Percentiles rank a stretch among this genome's conserved stretches.
Conservation (phyloP, 1,140 invertebrate species). For the Drosophila setifemur region DNA sequence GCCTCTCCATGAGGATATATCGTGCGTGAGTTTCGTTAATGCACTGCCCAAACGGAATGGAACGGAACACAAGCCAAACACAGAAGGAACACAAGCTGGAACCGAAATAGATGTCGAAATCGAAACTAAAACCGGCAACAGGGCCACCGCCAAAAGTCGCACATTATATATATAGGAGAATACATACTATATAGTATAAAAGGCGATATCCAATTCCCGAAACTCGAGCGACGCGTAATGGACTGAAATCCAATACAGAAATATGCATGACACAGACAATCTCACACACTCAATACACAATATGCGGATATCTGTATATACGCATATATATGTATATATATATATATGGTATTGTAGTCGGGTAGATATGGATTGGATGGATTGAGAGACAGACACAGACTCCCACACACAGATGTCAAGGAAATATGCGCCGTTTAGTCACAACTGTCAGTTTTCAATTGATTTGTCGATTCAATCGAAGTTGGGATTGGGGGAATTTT, state of each 20-base stretch:
- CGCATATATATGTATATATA: conserved; percentile 2
- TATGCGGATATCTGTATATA: neutral
- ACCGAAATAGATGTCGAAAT: conserved; percentile 15
- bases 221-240: conserved; percentile 69
- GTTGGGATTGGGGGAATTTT: neutral
- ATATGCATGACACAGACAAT: conserved; percentile 69
- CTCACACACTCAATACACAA: conserved; percentile 15
- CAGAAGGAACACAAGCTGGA: neutral
- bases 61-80: conserved; percentile 4
- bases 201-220: conserved; percentile 78
- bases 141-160: conserved; percentile 31
- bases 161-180: conserved; percentile 11
- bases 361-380: neutral
- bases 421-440: conserved; percentile 80
- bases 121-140: conserved; percentile 54
- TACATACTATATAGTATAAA: conserved; percentile 47
- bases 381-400: conserved; percentile 48
- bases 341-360: neutral
- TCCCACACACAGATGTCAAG: conserved; percentile 72
- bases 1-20: conserved; percentile 12
- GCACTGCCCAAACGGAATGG: conserved; percentile 55
- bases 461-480: conserved; percentile 68
- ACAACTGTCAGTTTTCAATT: conserved; percentile 81
- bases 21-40: conserved; percentile 78
- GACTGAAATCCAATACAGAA: conserved; percentile 80